These are phyloP conservation scores for Pristionchus exspectatus DNA, from an alignment of 2,888 invertebrate species.

Conservation along the genomic window DNA sequence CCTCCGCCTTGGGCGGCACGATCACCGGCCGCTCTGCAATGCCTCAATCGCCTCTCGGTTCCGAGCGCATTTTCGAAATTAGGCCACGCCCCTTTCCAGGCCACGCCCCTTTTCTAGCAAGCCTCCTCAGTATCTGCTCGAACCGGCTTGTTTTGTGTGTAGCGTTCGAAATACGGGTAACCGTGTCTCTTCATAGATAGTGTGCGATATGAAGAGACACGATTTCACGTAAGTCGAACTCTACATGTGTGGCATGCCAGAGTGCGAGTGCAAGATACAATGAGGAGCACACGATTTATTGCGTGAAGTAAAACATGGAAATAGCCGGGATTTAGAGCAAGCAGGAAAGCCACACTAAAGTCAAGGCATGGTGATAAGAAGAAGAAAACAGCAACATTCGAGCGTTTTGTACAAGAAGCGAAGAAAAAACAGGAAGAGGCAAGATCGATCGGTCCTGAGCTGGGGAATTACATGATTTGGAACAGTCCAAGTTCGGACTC, in stretches of 20 bases:
- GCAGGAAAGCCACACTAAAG: conserved; percentile 3
- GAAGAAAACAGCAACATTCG: conserved; percentile 23
- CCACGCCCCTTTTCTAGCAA: neutral
- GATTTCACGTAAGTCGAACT: too few relatives aligned
- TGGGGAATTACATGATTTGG: neutral
- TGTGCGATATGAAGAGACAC: neutral
- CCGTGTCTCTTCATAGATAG: neutral
- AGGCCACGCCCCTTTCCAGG: neutral
- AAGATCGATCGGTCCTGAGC: conserved; percentile 38
- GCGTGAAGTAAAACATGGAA: neutral
- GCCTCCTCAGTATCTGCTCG: neutral
- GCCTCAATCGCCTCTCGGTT: conserved; percentile 50
- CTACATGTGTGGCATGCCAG: too few relatives aligned
- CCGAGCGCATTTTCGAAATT: neutral
- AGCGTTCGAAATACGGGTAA: neutral
- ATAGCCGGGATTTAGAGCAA: neutral
- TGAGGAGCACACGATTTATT: conserved; percentile 21
- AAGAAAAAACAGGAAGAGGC: neutral
- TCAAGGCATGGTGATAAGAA: neutral
- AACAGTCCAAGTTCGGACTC: neutral
- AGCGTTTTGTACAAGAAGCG: conserved; percentile 1
- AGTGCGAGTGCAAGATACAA: neutral
- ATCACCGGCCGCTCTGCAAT: conserved; percentile 50
- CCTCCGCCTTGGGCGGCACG: conserved; percentile 4
- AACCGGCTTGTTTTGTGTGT: neutral